These are phyloP conservation scores for Bombus balteatus DNA, from an alignment of 1,140 invertebrate genomes.

Conservation along the genomic window DNA sequence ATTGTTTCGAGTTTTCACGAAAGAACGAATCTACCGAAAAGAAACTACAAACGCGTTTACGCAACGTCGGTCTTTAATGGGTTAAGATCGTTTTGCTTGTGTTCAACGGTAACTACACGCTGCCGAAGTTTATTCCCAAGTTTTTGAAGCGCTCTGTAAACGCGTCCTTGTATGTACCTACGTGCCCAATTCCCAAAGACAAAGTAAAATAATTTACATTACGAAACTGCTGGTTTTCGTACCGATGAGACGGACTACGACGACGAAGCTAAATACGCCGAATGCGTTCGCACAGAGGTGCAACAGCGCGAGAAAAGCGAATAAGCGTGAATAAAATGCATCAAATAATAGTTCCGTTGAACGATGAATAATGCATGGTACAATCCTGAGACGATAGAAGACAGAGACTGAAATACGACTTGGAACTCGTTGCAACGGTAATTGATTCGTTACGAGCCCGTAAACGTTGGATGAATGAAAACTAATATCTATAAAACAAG, in stretches of 20 bases:
- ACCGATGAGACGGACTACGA: slow-evolving; percentile 5
- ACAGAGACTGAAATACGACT: not conserved
- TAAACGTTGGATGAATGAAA: slow-evolving; percentile 56
- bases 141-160: not conserved
- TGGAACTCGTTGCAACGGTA: slow-evolving; percentile 18
- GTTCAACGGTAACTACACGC: not conserved
- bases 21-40: not conserved
- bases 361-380: slow-evolving; percentile 53
- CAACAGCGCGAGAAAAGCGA: slow-evolving; percentile 1
- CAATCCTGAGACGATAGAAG: slow-evolving; percentile 7
- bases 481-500: slow-evolving; percentile 56
- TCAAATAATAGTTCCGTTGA: slow-evolving; percentile 52
- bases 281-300: not conserved
- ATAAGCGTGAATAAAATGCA: slow-evolving; percentile 55
- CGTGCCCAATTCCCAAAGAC: not conserved
- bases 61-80: not conserved
- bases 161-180: no score
- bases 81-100: not conserved
- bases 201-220: slow-evolving; percentile 16
- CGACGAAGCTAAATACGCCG: slow-evolving; percentile 2
- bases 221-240: not conserved
- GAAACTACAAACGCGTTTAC: not conserved
- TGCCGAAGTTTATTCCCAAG: not conserved
- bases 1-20: no score
- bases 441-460: slow-evolving; percentile 51